Evolutionary conservation across 2,113 vertebrate genomes (phyloP).

Genomic region (Catagonus wagneri): DNA sequence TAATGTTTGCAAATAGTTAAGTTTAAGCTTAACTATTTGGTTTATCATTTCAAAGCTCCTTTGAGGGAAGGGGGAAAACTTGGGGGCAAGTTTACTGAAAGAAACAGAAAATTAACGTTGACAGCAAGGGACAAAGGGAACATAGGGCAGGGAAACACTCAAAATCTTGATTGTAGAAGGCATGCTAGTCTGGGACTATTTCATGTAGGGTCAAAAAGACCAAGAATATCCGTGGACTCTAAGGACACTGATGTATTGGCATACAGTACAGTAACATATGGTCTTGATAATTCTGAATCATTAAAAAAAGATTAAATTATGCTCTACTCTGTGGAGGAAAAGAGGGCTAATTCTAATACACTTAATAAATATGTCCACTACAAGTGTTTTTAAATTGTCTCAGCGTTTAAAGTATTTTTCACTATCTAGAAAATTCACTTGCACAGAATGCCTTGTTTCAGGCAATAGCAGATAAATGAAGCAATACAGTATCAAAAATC

Average conservation of each 20-base stretch:
- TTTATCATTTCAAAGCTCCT: constrained; percentile 39
- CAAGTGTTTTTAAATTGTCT: constrained; percentile 36
- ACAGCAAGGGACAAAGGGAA: not conserved
- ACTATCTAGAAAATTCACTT: constrained; percentile 45
- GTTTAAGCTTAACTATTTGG: not conserved
- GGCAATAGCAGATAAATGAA: constrained; percentile 14
- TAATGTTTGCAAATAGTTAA: not conserved
- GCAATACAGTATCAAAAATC: not conserved
- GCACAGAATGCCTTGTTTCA: constrained; percentile 20
- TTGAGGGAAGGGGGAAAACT: not conserved
- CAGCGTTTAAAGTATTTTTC: constrained; percentile 45
- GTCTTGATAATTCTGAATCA: constrained; percentile 27
- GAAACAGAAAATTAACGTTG: not conserved
- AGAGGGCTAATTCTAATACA: not conserved
- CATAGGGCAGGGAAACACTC: not conserved
- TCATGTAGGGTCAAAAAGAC: not conserved
- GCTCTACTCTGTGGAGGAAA: not conserved
- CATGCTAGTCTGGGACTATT: not conserved
- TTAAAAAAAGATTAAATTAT: constrained; percentile 41
- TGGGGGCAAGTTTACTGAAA: not conserved
- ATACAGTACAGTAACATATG: not conserved
- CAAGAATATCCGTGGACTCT: not conserved
- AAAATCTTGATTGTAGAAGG: constrained; percentile 13
- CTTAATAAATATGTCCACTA: constrained; percentile 42
- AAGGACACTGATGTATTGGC: not conserved